Evolutionary conservation across 2,113 vertebrate species (phyloP), one percentile per base, ranked within the genome.

Genomic region (Grallaria varia): DNA sequence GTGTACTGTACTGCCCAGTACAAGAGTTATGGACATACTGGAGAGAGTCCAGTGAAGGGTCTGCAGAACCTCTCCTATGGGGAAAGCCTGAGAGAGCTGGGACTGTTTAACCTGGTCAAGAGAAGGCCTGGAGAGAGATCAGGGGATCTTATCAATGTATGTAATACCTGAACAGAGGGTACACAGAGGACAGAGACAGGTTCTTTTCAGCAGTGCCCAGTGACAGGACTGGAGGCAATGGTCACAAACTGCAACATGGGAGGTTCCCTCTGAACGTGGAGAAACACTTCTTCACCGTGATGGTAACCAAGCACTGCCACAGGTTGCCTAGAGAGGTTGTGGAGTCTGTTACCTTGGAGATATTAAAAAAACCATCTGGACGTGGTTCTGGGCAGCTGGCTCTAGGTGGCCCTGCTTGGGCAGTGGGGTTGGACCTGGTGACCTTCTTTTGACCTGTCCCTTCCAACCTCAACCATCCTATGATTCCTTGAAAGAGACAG

Each of bases 341-440:
- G 35, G 27, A 55, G 15, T 72, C 11, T 89, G 24, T 53, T 19
- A 31, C 14, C 7, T 37, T 45, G 53, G 8, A 69, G 17, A 20
- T 56, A 31, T 14, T 22, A 49, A 72, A 69, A 66, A 53, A 53
- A 42, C 0, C 4, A 27, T 31, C n/a, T 47, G 1, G 2, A 14
- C 8, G 2, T 1, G 4, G 24, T 31, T 55, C n/a, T 40, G 42
- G 25, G 19, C 39, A 44, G 4, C 9, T 3, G 1, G 14, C 14
- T 30, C 7, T 37, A 12, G 12, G 4, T 72, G 8, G 1, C 12
- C 33, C n/a, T 80, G 14, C 39, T 67, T 63, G 47, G 39, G 31
- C 19, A 44, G 53, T 17, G 15, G 13, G 28, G 4, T 63, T 68
- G 16, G 25, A 27, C 12, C 19, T 49, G 19, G 2, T 50, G n/a